These are phyloP conservation scores for Chelidonichthys spinosus DNA, from an alignment of 2,797 vertebrate genomes.

Conservation along the genomic window DNA sequence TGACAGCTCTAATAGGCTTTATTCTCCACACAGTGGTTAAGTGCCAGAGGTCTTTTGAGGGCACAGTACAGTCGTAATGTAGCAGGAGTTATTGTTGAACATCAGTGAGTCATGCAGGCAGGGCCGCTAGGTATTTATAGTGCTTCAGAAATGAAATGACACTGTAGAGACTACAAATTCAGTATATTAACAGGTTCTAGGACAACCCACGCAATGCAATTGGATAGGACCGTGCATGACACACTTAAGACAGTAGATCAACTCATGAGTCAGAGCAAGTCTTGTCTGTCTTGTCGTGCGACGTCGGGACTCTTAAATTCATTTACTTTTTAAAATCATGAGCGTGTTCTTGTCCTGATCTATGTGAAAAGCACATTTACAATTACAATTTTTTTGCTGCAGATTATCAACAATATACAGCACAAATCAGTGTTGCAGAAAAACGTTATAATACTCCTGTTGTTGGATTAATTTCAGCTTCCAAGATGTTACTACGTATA, in stretches of 20 bases:
- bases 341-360: too few species aligned
- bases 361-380: too few species aligned
- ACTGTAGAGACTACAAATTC: conserved; percentile 28
- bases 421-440: not conserved
- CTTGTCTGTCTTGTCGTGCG: not conserved
- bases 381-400: too few species aligned
- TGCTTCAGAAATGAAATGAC: conserved; percentile 42
- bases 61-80: conserved; percentile 35
- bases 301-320: too few species aligned
- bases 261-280: not conserved
- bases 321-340: too few species aligned
- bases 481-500: not conserved
- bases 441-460: not conserved
- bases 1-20: conserved; percentile 51
- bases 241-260: not conserved
- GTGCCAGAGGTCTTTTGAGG: conserved; percentile 59
- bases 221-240: not conserved
- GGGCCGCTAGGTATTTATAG: conserved; percentile 30
- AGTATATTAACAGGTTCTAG: conserved; percentile 27
- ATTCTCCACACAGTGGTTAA: conserved; percentile 52
- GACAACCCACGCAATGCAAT: conserved; percentile 7
- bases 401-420: not conserved
- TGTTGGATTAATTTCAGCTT: not conserved
- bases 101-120: conserved; percentile 54
- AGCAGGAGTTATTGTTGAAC: conserved; percentile 53